Conservation (phyloP, 2,113 vertebrate species). For the Cariama cristata region DNA sequence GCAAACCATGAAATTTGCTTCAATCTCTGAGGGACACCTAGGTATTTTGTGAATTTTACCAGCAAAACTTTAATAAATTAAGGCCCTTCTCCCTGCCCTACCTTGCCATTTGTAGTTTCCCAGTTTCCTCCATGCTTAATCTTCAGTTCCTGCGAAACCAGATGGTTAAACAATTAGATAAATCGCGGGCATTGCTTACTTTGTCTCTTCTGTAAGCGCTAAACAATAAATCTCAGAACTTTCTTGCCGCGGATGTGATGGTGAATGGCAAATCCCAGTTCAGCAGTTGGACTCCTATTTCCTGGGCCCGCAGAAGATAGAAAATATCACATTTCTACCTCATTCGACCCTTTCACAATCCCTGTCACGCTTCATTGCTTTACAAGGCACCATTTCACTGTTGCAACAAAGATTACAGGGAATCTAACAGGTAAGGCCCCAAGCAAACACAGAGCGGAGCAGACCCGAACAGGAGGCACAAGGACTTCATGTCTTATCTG, state of each 20-base stretch:
- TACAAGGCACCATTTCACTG: constrained; percentile 80
- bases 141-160: constrained; percentile 71
- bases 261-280: constrained; percentile 40
- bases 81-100: not conserved
- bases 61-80: not conserved
- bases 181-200: constrained; percentile 41
- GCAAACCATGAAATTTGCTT: not conserved
- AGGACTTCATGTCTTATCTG: constrained; percentile 76
- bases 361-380: constrained; percentile 78
- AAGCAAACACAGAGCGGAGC: constrained; percentile 64
- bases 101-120: not conserved
- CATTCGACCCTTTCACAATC: constrained; percentile 79
- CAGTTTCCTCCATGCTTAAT: constrained; percentile 59
- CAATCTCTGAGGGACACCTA: not conserved
- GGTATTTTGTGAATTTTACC: not conserved
- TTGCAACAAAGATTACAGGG: constrained; percentile 79
- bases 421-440: constrained; percentile 80
- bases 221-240: constrained; percentile 62
- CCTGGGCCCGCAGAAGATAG: constrained; percentile 78
- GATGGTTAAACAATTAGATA: constrained; percentile 83
- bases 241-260: not conserved
- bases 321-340: constrained; percentile 85
- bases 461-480: constrained; percentile 60
- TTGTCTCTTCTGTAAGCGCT: constrained; percentile 51
- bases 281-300: constrained; percentile 77